Percentiles rank a stretch among this genome's conserved stretches.
These are phyloP conservation scores for Neosilurus mollespiculum DNA, from an alignment of 2,797 vertebrate species.

Conservation along the genomic window DNA sequence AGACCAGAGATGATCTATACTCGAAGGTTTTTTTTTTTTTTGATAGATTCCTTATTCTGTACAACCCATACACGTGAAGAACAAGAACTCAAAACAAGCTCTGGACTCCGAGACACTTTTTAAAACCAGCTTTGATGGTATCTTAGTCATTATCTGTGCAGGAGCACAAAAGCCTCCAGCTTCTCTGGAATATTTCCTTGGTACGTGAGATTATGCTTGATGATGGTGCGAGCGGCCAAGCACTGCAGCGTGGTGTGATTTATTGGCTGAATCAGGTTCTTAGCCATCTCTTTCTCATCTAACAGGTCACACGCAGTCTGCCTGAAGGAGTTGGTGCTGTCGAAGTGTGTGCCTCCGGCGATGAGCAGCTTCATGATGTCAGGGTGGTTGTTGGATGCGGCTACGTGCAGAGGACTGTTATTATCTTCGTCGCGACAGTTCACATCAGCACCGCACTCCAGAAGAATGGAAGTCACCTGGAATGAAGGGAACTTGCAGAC, in stretches of 20 bases:
- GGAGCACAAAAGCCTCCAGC: slow-evolving; percentile 92
- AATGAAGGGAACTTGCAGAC: slow-evolving; percentile 98
- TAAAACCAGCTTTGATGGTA: background rate
- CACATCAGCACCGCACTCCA: slow-evolving; percentile 94
- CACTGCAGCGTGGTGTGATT: slow-evolving; percentile 98
- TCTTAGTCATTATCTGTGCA: slow-evolving; percentile 89
- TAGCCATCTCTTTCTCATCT: slow-evolving; percentile 94
- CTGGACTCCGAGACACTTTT: background rate
- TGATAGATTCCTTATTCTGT: slow-evolving; percentile 23
- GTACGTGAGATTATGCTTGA: slow-evolving; percentile 87
- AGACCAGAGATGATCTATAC: slow-evolving; percentile 37
- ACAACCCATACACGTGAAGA: slow-evolving; percentile 23
- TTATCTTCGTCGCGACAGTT: slow-evolving; percentile 91
- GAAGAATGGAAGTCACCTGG: slow-evolving; percentile 89
- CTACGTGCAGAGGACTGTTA: slow-evolving; percentile 95
- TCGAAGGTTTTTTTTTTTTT: slow-evolving; percentile 9
- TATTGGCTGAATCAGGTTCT: slow-evolving; percentile 96
- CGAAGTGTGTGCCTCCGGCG: slow-evolving; percentile 93
- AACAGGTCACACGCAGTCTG: slow-evolving; percentile 95
- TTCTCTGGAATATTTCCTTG: slow-evolving; percentile 92
- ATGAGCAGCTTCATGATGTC: slow-evolving; percentile 99
- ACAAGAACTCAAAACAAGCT: slow-evolving; percentile 16
- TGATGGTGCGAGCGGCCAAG: slow-evolving; percentile 92
- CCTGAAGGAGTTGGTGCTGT: slow-evolving; percentile 91
- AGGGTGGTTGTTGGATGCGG: slow-evolving; percentile 94